Conservation (phyloP, 37 sponge, comb jelly and placozoan species). For the Spongilla lacustris region DNA sequence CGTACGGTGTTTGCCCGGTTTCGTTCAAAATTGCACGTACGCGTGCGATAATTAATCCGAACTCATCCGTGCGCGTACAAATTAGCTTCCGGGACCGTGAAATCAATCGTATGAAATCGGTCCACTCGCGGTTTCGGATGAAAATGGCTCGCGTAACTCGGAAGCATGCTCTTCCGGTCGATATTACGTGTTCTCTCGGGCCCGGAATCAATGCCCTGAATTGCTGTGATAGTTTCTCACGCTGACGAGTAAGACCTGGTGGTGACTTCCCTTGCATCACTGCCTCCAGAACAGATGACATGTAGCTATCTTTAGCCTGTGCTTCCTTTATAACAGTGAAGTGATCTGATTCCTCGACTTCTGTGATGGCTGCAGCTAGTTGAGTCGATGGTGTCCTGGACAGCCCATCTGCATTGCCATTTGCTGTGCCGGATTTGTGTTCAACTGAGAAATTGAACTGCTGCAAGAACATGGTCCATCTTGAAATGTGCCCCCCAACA, state of each 20-base stretch:
- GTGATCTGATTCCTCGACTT: neutral
- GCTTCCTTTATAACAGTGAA: neutral
- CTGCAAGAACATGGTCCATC: slow-evolving; percentile 2
- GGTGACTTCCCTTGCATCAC: neutral
- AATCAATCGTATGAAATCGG: no score
- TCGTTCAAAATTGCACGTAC: no score
- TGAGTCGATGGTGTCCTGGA: neutral
- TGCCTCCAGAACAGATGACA: neutral
- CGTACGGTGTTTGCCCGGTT: no score
- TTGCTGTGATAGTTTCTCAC: neutral
- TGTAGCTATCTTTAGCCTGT: neutral
- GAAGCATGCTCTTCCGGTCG: no score
- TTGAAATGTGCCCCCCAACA: neutral
- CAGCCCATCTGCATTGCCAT: slow-evolving; percentile 22
- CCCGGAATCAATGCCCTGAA: no score
- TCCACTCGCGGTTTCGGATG: no score
- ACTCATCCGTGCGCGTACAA: no score
- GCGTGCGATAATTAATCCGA: no score
- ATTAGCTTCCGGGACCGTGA: no score
- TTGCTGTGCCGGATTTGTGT: neutral
- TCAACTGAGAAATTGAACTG: slow-evolving; percentile 15
- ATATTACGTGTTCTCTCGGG: no score
- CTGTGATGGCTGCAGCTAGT: neutral
- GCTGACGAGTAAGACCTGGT: slow-evolving; percentile 2
- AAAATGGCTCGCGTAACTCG: no score